These are phyloP conservation scores for Archips crataeganus DNA, from an alignment of 2,888 invertebrate species.

Conservation along the genomic window DNA sequence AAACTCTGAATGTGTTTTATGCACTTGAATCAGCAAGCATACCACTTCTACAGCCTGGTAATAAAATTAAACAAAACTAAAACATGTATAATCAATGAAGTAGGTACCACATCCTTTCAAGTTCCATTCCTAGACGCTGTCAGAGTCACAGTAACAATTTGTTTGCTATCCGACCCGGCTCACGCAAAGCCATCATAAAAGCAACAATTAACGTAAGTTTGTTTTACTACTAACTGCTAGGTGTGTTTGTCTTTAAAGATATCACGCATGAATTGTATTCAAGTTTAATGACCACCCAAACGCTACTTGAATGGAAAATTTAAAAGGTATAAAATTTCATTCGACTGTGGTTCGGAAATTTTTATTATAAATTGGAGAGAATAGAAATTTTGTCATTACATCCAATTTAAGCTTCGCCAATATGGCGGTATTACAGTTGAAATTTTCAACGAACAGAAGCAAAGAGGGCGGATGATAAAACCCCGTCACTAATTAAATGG, in stretches of 20 bases:
- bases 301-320: not conserved
- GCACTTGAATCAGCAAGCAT: not conserved
- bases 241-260: slow-evolving; percentile 75
- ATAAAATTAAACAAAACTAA: not conserved
- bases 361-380: slow-evolving; percentile 38
- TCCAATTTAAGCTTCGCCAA: slow-evolving; percentile 76
- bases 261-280: slow-evolving; percentile 43
- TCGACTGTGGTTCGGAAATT: slow-evolving; percentile 4
- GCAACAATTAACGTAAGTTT: slow-evolving; percentile 78
- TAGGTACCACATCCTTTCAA: slow-evolving; percentile 46
- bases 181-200: slow-evolving; percentile 82
- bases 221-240: slow-evolving; percentile 69
- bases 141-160: slow-evolving; percentile 66
- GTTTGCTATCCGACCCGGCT: slow-evolving; percentile 68
- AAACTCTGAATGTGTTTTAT: no score
- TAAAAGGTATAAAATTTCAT: slow-evolving; percentile 39
- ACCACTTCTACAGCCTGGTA: not conserved
- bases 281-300: slow-evolving; percentile 20
- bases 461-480: slow-evolving; percentile 81
- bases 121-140: slow-evolving; percentile 32
- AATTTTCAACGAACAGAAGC: slow-evolving; percentile 73
- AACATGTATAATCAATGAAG: not conserved
- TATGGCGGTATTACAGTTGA: slow-evolving; percentile 73
- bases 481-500: slow-evolving; percentile 84
- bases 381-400: slow-evolving; percentile 60